Conservation (phyloP, 1,140 invertebrate species). For the Zaprionus tsacasi region DNA sequence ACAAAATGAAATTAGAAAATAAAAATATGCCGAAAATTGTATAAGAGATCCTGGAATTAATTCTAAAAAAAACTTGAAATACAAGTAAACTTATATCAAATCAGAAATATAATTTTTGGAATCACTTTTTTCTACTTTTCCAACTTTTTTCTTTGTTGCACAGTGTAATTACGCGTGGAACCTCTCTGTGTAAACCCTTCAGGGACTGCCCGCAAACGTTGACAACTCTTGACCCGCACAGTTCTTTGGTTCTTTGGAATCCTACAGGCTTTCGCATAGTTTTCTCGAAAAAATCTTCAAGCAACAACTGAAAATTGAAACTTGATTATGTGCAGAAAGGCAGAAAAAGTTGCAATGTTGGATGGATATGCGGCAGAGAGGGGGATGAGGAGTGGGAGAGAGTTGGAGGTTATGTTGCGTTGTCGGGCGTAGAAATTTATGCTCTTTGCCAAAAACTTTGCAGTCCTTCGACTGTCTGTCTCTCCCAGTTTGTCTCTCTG, state of each 20-base stretch:
- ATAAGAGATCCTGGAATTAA: not conserved
- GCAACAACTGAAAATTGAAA: conserved; percentile 78
- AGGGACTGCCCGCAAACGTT: conserved; percentile 47
- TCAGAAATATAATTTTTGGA: no score
- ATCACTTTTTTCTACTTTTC: no score
- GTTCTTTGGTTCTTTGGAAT: conserved; percentile 21
- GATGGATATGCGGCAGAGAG: not conserved
- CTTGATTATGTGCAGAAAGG: conserved; percentile 78
- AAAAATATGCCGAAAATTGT: not conserved
- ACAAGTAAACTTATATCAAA: no score
- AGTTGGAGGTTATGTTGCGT: conserved; percentile 43
- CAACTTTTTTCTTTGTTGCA: conserved; percentile 28
- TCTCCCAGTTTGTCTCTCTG: conserved; percentile 27
- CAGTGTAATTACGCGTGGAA: conserved; percentile 59
- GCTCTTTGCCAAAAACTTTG: conserved; percentile 76
- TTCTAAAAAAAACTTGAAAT: not conserved
- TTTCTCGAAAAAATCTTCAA: conserved; percentile 52
- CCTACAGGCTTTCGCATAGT: conserved; percentile 58
- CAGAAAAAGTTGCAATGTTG: conserved; percentile 61
- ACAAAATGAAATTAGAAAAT: not conserved
- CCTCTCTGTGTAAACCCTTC: conserved; percentile 30
- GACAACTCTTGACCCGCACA: conserved; percentile 67
- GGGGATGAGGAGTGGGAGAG: not conserved
- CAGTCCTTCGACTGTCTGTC: conserved; percentile 31
- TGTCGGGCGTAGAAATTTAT: conserved; percentile 73